Evolutionary conservation across 2,797 vertebrate genomes (phyloP).

Genomic region (Kryptolebias ocellatus): DNA sequence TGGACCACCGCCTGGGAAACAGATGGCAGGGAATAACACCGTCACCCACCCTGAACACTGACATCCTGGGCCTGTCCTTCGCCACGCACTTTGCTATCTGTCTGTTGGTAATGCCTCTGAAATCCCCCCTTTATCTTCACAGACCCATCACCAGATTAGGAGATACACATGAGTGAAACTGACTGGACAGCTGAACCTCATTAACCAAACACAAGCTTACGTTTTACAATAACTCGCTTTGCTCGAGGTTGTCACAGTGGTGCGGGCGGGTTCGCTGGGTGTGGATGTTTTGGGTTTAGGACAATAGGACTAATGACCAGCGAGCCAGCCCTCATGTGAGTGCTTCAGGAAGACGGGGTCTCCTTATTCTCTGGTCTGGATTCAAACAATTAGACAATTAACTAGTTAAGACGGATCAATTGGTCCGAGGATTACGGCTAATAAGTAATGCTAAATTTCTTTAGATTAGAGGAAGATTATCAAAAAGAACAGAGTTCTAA

Average conservation of each 20-base stretch:
- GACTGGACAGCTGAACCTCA: constrained; percentile 71
- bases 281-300: constrained; percentile 40
- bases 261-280: constrained; percentile 27
- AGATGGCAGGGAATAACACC: constrained; percentile 84
- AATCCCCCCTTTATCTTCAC: constrained; percentile 63
- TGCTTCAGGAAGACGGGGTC: constrained; percentile 35
- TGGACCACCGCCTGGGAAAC: constrained; percentile 81
- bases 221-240: constrained; percentile 60
- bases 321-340: constrained; percentile 29
- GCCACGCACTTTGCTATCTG: constrained; percentile 67
- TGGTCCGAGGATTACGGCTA: constrained; percentile 54
- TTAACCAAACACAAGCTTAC: constrained; percentile 72
- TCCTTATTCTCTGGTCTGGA: constrained; percentile 60
- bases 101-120: constrained; percentile 62
- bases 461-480: constrained; percentile 75
- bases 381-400: constrained; percentile 78
- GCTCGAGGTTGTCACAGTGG: constrained; percentile 39
- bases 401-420: constrained; percentile 74
- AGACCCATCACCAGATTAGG: constrained; percentile 75
- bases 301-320: constrained; percentile 48
- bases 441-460: constrained; percentile 64
- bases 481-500: constrained; percentile 53
- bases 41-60: constrained; percentile 76
- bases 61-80: constrained; percentile 73
- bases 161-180: constrained; percentile 74